Evolutionary conservation across 2,797 vertebrate genomes (phyloP).

Genomic region (Enteromius argenteus): DNA sequence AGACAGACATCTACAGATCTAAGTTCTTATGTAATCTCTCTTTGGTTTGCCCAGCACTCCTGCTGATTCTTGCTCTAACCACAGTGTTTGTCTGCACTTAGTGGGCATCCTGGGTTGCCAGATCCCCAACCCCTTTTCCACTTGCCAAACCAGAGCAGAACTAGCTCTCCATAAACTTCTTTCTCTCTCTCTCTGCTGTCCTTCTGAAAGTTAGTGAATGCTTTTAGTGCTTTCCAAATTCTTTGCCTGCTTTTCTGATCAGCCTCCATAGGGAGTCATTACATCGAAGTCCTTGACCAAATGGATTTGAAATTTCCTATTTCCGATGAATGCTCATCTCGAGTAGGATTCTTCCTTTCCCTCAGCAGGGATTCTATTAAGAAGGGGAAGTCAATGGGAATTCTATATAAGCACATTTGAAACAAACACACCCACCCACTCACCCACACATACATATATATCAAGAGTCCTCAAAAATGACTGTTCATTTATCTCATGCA

Average conservation of each 20-base stretch:
- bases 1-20: neutral
- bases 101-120: constrained; percentile 37
- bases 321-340: constrained; percentile 21
- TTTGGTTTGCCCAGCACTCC: neutral
- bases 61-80: constrained; percentile 27
- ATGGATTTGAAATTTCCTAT: constrained; percentile 34
- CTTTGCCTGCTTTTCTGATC: constrained; percentile 57
- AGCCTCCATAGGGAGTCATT: constrained; percentile 40
- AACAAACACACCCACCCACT: constrained; percentile 27
- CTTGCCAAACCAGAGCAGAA: constrained; percentile 47
- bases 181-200: constrained; percentile 13
- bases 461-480: constrained; percentile 3
- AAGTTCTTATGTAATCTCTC: constrained; percentile 20
- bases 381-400: constrained; percentile 6
- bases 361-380: constrained; percentile 14
- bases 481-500: constrained; percentile 17
- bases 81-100: constrained; percentile 43
- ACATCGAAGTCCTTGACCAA: constrained; percentile 41
- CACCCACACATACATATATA: neutral
- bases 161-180: constrained; percentile 28
- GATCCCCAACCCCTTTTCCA: constrained; percentile 30
- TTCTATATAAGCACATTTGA: constrained; percentile 44
- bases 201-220: constrained; percentile 24
- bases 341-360: constrained; percentile 3
- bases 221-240: constrained; percentile 53